Base-by-base conservation (phyloP, 1,140 invertebrate genomes). In the Wiebesia pumilae region DNA sequence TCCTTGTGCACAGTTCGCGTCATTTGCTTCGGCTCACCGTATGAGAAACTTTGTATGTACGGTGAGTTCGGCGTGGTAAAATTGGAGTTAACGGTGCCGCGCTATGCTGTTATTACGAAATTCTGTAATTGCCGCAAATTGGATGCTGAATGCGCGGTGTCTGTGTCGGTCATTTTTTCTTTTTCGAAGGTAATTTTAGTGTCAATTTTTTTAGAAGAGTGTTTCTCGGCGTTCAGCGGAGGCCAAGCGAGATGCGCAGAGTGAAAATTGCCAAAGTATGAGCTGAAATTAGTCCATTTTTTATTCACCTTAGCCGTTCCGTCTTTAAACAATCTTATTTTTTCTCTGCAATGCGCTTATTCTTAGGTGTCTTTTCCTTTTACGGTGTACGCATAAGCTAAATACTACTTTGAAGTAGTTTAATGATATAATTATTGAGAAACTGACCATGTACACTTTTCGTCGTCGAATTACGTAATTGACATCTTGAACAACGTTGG, bases 61-160 rank as follows among this genome's bases (percentile, higher is more conserved):
- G 47, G 27, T 3, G 77, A 16, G 24, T 58, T 6, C 54, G 14
- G 78, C 54, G 78, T 54, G 7, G 19, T 16, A 54, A 80, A 81
- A 69, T 81, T 65, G 54, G 24, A 30, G 62, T 24, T 69, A 51
- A 77, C 47, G 81, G 30, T 69, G 65, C 81, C 30, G 62, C 75
- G 40, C 43, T 51, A 51, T 38, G 40, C 40, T 77, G 75, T 79
- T 35, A 51, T 58, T 58, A 58, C 47, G 47, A 58, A 83, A 83
- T 83, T 83, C 54, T 54, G 83, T 77, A 84, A 84, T 84, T 84
- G 83, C 51, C 47, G 54, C 51, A 73, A 83, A 73, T 83, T 83
- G 43, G 69, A 77, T 30, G 75, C 40, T 51, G 75, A 51, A 47
- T 30, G 7, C 35, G 0, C 40, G n/a, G 12, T 69, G 30, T 69